Conservation (phyloP, 2,797 vertebrate species). For the Distichodus sexfasciatus region DNA sequence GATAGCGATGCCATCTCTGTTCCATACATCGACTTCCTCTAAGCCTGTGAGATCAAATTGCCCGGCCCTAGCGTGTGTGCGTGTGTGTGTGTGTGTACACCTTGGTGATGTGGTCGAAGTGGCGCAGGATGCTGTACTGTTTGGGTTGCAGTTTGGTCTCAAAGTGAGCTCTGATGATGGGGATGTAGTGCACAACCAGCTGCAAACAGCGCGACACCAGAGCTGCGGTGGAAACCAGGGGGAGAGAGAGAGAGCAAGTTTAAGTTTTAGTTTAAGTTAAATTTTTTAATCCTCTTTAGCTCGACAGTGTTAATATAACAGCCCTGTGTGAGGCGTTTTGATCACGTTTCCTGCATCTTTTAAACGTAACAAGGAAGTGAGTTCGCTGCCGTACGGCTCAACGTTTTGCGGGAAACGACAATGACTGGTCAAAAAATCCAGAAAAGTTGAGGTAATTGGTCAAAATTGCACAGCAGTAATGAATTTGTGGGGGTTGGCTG, state of each 20-base stretch:
- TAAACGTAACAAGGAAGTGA: too few species aligned
- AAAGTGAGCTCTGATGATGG: conserved; percentile 90
- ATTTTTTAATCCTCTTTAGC: neutral
- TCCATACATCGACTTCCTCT: too few species aligned
- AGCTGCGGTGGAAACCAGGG: conserved; percentile 67
- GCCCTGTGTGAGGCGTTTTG: too few species aligned
- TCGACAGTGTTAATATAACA: neutral
- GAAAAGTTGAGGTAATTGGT: too few species aligned
- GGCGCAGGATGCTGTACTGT: conserved; percentile 90
- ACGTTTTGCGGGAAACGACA: too few species aligned
- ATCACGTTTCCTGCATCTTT: too few species aligned
- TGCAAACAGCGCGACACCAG: conserved; percentile 94
- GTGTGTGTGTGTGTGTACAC: conserved; percentile 61
- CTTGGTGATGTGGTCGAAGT: conserved; percentile 98
- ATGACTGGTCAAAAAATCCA: too few species aligned
- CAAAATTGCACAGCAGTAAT: too few species aligned
- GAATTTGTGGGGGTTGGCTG: too few species aligned
- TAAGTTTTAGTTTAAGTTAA: neutral
- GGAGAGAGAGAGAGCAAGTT: conserved; percentile 9
- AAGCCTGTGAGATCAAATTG: too few species aligned
- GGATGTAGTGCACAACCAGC: conserved; percentile 96
- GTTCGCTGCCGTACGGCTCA: too few species aligned
- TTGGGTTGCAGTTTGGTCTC: conserved; percentile 92
- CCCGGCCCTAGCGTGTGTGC: neutral
- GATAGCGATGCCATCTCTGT: too few species aligned